Conservation (phyloP, 2,888 invertebrate genomes). For the Hedychridium roseum region DNA sequence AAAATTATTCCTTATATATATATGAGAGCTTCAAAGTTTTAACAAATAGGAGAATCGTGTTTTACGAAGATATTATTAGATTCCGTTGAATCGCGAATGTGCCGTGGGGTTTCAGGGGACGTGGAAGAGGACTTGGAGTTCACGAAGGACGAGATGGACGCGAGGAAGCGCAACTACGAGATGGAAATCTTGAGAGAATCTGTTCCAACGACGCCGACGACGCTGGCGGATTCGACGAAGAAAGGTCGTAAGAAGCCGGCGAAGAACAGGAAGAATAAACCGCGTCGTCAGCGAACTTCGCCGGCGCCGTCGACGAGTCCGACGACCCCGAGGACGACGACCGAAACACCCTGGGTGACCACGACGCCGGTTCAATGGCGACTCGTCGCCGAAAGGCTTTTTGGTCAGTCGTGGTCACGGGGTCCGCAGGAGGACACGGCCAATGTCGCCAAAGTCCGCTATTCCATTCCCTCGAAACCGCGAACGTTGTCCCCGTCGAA, state of each 20-base stretch:
- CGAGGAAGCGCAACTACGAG: constrained; percentile 35
- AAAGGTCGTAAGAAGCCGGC: constrained; percentile 35
- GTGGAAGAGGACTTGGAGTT: constrained; percentile 26
- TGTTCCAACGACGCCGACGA: constrained; percentile 13
- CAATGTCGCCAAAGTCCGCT: constrained; percentile 29
- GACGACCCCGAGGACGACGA: constrained; percentile 25
- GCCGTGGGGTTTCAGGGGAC: constrained; percentile 25
- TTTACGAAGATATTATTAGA: too few relatives aligned
- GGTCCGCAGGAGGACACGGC: constrained; percentile 14
- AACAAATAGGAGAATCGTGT: too few relatives aligned
- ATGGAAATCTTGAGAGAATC: constrained; percentile 11
- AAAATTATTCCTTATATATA: too few relatives aligned
- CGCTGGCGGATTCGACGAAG: constrained; percentile 9
- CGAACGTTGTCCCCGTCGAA: constrained; percentile 20
- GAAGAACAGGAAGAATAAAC: constrained; percentile 48
- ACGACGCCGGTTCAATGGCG: constrained; percentile 46
- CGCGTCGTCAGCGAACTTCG: constrained; percentile 10
- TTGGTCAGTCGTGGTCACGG: constrained; percentile 37
- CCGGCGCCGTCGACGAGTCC: constrained; percentile 17
- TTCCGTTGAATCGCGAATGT: too few relatives aligned
- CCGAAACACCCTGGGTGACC: constrained; percentile 32
- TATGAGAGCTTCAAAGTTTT: too few relatives aligned
- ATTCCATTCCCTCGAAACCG: constrained; percentile 26
- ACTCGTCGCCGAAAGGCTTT: constrained; percentile 45
- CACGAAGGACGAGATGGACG: constrained; percentile 23